Evolutionary conservation across 2,113 vertebrate species (phyloP).

Genomic region (Arothron firmamentum): DNA sequence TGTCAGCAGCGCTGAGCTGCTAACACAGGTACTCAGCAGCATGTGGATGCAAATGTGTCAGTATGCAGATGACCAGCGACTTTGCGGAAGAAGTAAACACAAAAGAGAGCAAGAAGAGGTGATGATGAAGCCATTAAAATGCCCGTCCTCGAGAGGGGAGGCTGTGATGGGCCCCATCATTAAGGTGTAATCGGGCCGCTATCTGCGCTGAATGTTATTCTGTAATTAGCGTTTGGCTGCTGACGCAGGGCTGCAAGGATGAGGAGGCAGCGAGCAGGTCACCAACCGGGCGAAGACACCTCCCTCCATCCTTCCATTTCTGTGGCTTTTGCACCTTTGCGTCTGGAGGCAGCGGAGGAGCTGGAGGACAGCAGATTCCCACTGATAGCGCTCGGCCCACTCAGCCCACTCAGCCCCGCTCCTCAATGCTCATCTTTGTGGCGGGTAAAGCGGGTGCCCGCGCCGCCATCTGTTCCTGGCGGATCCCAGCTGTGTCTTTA

Average conservation of each 20-base stretch:
- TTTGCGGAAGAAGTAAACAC: slow-evolving; percentile 16
- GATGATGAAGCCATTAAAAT: slow-evolving; percentile 50
- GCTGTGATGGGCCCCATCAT: slow-evolving; percentile 52
- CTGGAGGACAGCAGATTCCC: slow-evolving; percentile 29
- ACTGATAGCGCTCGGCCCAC: slow-evolving; percentile 40
- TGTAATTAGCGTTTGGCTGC: slow-evolving; percentile 54
- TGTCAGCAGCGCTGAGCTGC: slow-evolving; percentile 11
- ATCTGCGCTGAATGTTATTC: slow-evolving; percentile 40
- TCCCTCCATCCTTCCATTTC: background rate
- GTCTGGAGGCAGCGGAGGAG: slow-evolving; percentile 8
- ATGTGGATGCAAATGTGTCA: slow-evolving; percentile 1
- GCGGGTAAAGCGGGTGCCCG: slow-evolving; percentile 47
- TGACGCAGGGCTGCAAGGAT: slow-evolving; percentile 11
- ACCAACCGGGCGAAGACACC: background rate
- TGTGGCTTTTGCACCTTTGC: background rate
- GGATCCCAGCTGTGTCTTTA: slow-evolving; percentile 55
- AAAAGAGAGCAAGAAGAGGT: no score
- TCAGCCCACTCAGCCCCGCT: slow-evolving; percentile 52
- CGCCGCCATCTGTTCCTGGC: slow-evolving; percentile 68
- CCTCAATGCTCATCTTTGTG: slow-evolving; percentile 58
- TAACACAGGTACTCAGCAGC: slow-evolving; percentile 1
- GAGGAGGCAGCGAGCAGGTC: slow-evolving; percentile 18
- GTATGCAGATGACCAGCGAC: slow-evolving; percentile 1
- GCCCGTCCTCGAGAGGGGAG: slow-evolving; percentile 49
- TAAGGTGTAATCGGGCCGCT: slow-evolving; percentile 54